Conservation (phyloP, 2,888 invertebrate species). For the Eupithecia pulchellata region DNA sequence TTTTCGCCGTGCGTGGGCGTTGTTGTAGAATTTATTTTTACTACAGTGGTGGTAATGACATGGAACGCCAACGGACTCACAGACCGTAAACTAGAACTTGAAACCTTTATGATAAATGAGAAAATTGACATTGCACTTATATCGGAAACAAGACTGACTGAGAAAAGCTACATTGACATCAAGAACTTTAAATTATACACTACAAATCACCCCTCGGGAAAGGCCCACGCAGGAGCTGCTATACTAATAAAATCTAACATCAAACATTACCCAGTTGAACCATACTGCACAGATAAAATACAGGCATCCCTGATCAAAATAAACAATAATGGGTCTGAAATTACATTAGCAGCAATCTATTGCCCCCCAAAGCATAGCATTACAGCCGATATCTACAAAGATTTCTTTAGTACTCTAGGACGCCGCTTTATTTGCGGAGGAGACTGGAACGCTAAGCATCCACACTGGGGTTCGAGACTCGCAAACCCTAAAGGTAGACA, state of each 20-base stretch:
- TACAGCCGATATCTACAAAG: neutral
- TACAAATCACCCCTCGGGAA: neutral
- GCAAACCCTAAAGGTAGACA: slow-evolving; percentile 2
- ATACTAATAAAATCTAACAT: neutral
- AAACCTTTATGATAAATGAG: neutral
- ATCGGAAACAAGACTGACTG: slow-evolving; percentile 4
- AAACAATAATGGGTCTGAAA: neutral
- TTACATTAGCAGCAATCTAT: neutral
- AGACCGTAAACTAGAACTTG: neutral
- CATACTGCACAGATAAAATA: neutral
- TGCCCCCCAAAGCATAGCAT: slow-evolving; percentile 4
- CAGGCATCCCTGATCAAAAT: neutral
- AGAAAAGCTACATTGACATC: neutral
- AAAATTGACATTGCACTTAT: slow-evolving; percentile 1
- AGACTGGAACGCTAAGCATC: neutral
- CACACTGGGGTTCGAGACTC: neutral
- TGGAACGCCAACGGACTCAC: neutral
- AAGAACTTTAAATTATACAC: slow-evolving; percentile 1
- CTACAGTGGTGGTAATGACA: too few relatives aligned
- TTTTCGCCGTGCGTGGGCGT: neutral
- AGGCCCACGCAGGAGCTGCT: neutral
- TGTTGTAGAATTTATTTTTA: slow-evolving; percentile 1
- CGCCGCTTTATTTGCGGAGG: neutral
- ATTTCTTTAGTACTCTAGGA: neutral
- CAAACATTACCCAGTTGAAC: neutral